Evolutionary conservation across 1,140 invertebrate genomes (phyloP).

Genomic region (Ceratina japonica): DNA sequence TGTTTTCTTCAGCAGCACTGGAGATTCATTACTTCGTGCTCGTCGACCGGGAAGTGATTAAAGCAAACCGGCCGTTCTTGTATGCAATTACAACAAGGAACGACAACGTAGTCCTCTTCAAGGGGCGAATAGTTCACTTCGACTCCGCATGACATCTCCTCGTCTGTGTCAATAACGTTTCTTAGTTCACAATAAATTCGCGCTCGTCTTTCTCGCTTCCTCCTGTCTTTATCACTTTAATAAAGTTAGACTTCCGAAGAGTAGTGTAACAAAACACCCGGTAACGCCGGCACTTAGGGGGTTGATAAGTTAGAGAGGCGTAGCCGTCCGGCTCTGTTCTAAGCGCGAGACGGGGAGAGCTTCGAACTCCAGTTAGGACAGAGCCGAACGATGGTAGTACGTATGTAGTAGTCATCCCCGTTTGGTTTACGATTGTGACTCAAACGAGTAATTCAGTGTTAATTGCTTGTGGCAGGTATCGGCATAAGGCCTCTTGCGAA

Average conservation of each 20-base stretch:
- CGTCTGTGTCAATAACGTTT: neutral
- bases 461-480: conserved; percentile 58
- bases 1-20: conserved; percentile 18
- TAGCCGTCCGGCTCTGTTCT: neutral
- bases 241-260: neutral
- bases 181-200: neutral
- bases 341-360: no score
- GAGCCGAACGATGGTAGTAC: no score
- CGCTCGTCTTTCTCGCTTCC: conserved; percentile 5
- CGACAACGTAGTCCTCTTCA: conserved; percentile 10
- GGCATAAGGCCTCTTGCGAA: conserved; percentile 56
- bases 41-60: neutral
- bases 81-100: conserved; percentile 9
- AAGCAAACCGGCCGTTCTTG: conserved; percentile 17
- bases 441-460: conserved; percentile 31
- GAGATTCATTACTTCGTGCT: neutral
- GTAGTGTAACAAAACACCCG: neutral
- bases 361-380: no score
- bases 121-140: neutral
- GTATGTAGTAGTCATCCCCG: neutral
- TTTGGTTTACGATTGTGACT: neutral
- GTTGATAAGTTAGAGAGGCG: neutral
- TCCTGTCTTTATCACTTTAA: conserved; percentile 5
- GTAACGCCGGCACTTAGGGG: neutral
- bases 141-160: neutral